Evolutionary conservation across 2,113 vertebrate genomes (phyloP), one percentile per base, ranked within the genome.

Genomic region (Chlorodrepanis virens): DNA sequence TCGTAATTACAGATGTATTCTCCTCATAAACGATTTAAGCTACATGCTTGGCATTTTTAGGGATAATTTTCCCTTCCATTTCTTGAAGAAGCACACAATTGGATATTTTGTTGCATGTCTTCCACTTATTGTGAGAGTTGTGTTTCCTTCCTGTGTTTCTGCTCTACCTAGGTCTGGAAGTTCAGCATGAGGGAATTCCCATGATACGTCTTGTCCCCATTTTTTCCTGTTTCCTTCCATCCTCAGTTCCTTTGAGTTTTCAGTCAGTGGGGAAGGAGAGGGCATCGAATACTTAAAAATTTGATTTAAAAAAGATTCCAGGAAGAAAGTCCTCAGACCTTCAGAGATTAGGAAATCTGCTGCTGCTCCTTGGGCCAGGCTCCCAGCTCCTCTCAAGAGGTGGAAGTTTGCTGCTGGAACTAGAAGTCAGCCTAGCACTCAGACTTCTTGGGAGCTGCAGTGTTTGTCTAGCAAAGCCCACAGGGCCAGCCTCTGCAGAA

Each of bases 1-100:
- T 96, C 69, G 92, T 93, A 94, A 91, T 95, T 97, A 90, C 82
- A 57, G 40, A 65, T 57, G 63, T 80, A 53, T 76, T 82, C 75
- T 44, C 47, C 50, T 82, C 4, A 1, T 82, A 92, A 94, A 88
- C 0, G 9, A 68, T 68, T 76, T 83, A 59, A 76, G 71, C 70
- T 69, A 39, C 45, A 31, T 79, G 63, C 44, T 70, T 79, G 70
- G 67, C 63, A 53, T 90, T 90, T 88, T 87, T 40, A 59, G 50
- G 53, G 40, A 33, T 90, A 49, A 53, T 61, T 93, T 93, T 89
- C 45, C 57, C 23, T 82, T 79, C 57, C 13, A 45, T 76, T 78
- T 65, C n/a, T 79, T n/a, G 42, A 42, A 82, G 81, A 60, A 69
- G 50, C 5, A 8, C 28, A 1, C 22, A 21, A 40, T 31, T 94